Evolutionary conservation across 2,113 vertebrate species (phyloP).

Genomic region (Scartelaos histophorus): DNA sequence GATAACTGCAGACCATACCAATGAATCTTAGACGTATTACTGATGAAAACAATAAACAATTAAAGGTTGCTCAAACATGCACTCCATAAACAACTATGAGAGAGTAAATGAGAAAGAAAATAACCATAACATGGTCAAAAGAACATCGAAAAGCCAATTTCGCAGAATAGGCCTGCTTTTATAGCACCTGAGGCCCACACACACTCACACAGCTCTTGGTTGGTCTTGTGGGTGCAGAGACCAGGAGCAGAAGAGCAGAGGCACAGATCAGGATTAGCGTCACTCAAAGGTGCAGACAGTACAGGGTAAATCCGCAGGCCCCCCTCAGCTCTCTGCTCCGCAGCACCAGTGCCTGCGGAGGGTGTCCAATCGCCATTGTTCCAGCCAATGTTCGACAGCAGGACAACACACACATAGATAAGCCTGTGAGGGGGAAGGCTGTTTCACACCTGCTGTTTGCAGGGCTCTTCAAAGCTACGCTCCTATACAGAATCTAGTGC

Average conservation of each 20-base stretch:
- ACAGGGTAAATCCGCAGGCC: constrained; percentile 42
- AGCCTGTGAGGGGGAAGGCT: constrained; percentile 44
- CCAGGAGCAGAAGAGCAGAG: background rate
- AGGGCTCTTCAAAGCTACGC: constrained; percentile 41
- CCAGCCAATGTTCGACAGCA: constrained; percentile 53
- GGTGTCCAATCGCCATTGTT: constrained; percentile 57
- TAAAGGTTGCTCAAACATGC: no score
- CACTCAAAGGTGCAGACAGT: background rate
- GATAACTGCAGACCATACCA: no score
- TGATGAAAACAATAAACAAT: no score
- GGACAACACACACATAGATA: constrained; percentile 41
- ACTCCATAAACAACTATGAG: no score
- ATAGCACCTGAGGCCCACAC: no score
- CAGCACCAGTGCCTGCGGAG: constrained; percentile 40
- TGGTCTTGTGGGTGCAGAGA: no score
- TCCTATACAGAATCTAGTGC: constrained; percentile 58
- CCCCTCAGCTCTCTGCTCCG: constrained; percentile 5
- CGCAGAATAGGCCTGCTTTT: no score
- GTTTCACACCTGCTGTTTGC: constrained; percentile 51
- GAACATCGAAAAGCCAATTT: no score
- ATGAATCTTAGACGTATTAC: no score
- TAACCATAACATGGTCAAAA: no score
- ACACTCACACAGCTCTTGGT: no score
- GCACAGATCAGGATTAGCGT: background rate
- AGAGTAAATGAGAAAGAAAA: no score